A percentile compares a stretch with the other conserved stretches of the same genome.
Evolutionary conservation across 1,140 invertebrate species (phyloP).

Genomic region (Drosophila fuyamai): DNA sequence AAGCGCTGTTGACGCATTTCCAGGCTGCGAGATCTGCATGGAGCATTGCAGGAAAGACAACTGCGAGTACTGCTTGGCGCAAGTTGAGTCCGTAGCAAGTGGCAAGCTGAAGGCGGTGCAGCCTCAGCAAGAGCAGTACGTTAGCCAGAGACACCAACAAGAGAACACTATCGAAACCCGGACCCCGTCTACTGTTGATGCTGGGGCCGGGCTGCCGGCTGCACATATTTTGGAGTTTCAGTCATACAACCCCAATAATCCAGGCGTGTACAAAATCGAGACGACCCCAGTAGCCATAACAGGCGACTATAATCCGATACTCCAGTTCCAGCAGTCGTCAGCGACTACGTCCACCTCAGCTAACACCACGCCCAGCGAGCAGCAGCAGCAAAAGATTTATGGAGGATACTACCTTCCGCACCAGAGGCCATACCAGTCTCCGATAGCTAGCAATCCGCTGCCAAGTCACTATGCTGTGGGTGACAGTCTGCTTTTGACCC

Average conservation of each 20-base stretch:
- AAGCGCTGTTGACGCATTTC: constrained; percentile 27
- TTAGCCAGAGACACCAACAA: constrained; percentile 18
- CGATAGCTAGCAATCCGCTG: constrained; percentile 20
- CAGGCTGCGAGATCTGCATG: constrained; percentile 80
- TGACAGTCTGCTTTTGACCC: constrained; percentile 42
- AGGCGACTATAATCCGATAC: constrained; percentile 82
- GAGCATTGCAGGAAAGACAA: constrained; percentile 79
- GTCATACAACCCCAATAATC: constrained; percentile 84
- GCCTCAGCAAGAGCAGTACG: constrained; percentile 23
- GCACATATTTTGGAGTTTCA: constrained; percentile 83
- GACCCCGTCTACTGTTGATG: constrained; percentile 11
- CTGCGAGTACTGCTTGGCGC: constrained; percentile 72
- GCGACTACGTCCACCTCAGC: constrained; percentile 53
- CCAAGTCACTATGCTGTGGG: constrained; percentile 53
- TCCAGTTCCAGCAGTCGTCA: constrained; percentile 76
- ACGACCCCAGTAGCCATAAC: constrained; percentile 84
- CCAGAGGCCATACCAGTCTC: constrained; percentile 21
- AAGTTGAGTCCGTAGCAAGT: neutral
- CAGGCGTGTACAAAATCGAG: constrained; percentile 84
- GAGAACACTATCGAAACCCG: constrained; percentile 9
- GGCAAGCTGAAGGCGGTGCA: constrained; percentile 10
- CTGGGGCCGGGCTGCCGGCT: constrained; percentile 36
- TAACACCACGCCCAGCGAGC: constrained; percentile 61
- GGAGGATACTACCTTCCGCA: constrained; percentile 44
- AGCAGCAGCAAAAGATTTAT: constrained; percentile 52